These are phyloP conservation scores for Sebastes paucispinis DNA, from an alignment of 2,797 vertebrate species.

Conservation along the genomic window DNA sequence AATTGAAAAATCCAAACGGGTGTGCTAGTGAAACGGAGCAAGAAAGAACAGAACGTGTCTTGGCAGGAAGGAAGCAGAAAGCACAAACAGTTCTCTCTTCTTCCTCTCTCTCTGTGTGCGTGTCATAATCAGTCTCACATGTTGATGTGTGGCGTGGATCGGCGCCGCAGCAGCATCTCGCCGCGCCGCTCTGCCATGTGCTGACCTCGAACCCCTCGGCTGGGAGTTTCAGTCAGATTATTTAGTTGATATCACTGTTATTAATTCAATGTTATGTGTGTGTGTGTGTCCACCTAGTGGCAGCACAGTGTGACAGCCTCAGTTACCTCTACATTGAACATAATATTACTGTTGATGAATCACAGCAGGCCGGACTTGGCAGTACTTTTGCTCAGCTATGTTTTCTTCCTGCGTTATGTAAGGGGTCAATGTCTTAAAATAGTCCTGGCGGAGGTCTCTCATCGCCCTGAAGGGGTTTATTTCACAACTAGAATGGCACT, in stretches of 20 bases:
- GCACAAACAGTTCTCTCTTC: conserved; percentile 45
- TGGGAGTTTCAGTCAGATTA: background rate
- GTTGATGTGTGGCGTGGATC: conserved; percentile 35
- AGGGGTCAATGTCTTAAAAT: no score
- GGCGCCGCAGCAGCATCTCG: background rate
- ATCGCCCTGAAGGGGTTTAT: no score
- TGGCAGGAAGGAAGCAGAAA: conserved; percentile 70
- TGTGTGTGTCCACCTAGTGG: background rate
- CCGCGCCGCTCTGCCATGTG: background rate
- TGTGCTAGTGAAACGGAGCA: conserved; percentile 17
- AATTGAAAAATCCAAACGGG: conserved; percentile 9
- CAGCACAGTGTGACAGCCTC: background rate
- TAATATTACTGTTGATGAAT: no score
- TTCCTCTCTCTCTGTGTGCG: no score
- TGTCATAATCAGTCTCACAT: conserved; percentile 49
- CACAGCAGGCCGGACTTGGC: background rate
- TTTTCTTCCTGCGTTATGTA: background rate
- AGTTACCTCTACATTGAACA: background rate
- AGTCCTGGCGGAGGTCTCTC: no score
- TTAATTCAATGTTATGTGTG: background rate
- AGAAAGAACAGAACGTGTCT: conserved; percentile 68
- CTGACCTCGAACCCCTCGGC: background rate
- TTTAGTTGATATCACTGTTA: background rate
- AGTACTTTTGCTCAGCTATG: background rate
- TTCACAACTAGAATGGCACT: no score